Conservation (phyloP, 2,113 vertebrate species). For the Crotalus helleri region DNA sequence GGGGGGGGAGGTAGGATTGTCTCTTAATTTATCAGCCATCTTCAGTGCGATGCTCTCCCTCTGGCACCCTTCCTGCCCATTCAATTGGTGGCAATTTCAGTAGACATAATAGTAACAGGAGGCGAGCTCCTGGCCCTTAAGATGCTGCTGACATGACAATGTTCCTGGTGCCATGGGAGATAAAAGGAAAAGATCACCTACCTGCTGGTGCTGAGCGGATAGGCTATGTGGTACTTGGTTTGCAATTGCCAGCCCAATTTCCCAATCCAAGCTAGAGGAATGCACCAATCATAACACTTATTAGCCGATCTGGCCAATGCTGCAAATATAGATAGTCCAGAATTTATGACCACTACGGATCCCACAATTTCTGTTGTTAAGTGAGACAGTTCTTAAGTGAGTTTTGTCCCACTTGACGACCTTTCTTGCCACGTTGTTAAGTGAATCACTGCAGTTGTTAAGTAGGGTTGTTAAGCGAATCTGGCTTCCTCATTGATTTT, state of each 20-base stretch:
- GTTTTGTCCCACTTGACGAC: no score
- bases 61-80: background rate
- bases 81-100: background rate
- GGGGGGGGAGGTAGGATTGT: no score
- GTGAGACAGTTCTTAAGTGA: no score
- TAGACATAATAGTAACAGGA: background rate
- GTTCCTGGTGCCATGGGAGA: background rate
- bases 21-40: no score
- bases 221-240: background rate
- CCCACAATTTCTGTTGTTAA: no score
- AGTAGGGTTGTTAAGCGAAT: no score
- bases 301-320: background rate
- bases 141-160: background rate
- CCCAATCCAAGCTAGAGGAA: background rate
- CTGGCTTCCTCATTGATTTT: no score
- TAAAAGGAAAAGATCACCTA: background rate
- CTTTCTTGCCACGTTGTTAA: no score
- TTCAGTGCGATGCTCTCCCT: no score
- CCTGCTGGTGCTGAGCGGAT: background rate
- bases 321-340: background rate
- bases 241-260: background rate
- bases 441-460: no score
- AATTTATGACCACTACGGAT: no score
- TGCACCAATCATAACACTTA: background rate
- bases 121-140: background rate